Evolutionary conservation across 2,888 invertebrate genomes (phyloP), one percentile per base, ranked within the genome.

Genomic region (Flexamia atlantica): DNA sequence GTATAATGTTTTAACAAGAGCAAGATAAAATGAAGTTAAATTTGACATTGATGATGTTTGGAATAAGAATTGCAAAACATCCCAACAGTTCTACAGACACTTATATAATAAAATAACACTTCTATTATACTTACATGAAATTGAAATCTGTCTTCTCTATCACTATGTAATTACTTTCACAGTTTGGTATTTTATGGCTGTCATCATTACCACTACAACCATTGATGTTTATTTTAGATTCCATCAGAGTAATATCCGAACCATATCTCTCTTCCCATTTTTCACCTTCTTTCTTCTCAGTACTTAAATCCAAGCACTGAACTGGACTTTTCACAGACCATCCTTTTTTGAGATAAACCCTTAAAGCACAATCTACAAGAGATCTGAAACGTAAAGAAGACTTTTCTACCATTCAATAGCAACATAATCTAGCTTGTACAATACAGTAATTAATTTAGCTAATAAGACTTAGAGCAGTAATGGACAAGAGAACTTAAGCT

Each of bases 41-140:
- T n/a, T n/a, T n/a, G n/a, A n/a, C n/a, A n/a, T n/a, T n/a, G n/a
- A n/a, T n/a, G n/a, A n/a, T n/a, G n/a, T n/a, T n/a, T n/a, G n/a
- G n/a, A n/a, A n/a, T n/a, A n/a, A n/a, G n/a, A n/a, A n/a, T n/a
- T n/a, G n/a, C n/a, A n/a, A n/a, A n/a, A n/a, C n/a, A n/a, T n/a
- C n/a, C n/a, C n/a, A n/a, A n/a, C n/a, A n/a, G n/a, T n/a, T n/a
- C n/a, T n/a, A n/a, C n/a, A n/a, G n/a, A n/a, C n/a, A n/a, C n/a
- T n/a, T n/a, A n/a, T n/a, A n/a, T n/a, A n/a, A n/a, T n/a, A n/a
- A n/a, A n/a, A n/a, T n/a, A n/a, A n/a, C n/a, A n/a, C n/a, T n/a
- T n/a, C n/a, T n/a, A n/a, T n/a, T 36, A 10, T 82, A 87, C 88
- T 86, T 85, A 89, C 89, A 89, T 87, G 60, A 89, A 89, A 85